Conservation (phyloP, 2,113 vertebrate genomes). For the Labrus mixtus region DNA sequence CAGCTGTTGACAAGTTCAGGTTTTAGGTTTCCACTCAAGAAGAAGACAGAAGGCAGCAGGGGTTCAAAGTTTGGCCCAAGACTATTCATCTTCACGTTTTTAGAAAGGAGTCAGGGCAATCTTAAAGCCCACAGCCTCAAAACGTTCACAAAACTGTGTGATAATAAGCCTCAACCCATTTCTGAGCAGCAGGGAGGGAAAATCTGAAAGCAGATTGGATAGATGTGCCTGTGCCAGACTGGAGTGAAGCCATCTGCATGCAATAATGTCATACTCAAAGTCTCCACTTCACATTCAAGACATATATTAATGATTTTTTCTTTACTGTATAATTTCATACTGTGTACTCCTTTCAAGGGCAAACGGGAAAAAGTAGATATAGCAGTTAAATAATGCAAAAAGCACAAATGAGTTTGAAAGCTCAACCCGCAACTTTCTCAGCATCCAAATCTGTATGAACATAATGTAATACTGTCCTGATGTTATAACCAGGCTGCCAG, state of each 20-base stretch:
- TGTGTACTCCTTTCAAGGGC: neutral
- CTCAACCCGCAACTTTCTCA: neutral
- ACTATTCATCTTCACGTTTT: conserved; percentile 32
- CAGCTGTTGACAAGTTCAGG: conserved; percentile 23
- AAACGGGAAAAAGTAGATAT: neutral
- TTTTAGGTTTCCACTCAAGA: conserved; percentile 28
- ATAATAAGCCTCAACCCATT: conserved; percentile 27
- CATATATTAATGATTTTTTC: conserved; percentile 3
- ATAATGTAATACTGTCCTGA: neutral
- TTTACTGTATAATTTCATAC: conserved; percentile 12
- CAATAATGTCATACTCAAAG: conserved; percentile 32
- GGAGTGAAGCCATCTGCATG: conserved; percentile 18
- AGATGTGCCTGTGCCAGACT: conserved; percentile 18
- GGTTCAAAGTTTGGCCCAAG: neutral
- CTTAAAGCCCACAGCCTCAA: conserved; percentile 23
- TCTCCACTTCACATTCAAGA: conserved; percentile 16
- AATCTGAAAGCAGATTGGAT: conserved; percentile 51
- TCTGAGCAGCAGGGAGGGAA: conserved; percentile 45
- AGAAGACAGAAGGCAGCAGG: neutral
- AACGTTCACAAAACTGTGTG: conserved; percentile 34
- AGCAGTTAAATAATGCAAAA: neutral
- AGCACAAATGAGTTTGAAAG: neutral
- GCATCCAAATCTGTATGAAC: neutral
- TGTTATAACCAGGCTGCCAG: neutral
- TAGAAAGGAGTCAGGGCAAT: neutral